Percentiles rank a stretch among this genome's conserved stretches.
phyloP scores from a whole-genome alignment of 2,113 vertebrate species.

The Sorex araneus region DNA sequence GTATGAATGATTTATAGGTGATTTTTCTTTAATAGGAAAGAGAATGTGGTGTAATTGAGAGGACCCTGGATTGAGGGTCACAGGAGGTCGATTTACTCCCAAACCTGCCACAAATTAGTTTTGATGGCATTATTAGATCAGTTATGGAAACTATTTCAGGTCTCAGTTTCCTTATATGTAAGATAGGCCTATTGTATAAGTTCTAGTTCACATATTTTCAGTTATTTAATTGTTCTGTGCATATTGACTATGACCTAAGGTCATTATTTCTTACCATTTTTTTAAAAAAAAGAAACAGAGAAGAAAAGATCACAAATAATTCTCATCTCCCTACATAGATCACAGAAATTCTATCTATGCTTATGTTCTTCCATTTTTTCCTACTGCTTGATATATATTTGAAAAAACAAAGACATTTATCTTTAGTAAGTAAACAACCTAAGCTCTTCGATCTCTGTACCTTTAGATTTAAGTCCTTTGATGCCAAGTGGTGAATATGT shows the following conservation, averaged over 20 bases:
- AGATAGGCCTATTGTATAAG: neutral
- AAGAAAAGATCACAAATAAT: neutral
- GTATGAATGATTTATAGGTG: conserved; percentile 73
- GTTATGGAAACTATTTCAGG: neutral
- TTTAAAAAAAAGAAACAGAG: neutral
- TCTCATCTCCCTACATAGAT: neutral
- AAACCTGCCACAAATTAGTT: conserved; percentile 55
- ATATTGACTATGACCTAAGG: neutral
- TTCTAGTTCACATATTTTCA: neutral
- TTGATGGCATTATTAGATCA: neutral
- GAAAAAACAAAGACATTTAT: neutral
- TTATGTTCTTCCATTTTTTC: no score
- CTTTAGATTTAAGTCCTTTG: neutral
- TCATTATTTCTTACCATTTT: neutral
- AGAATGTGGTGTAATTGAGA: conserved; percentile 71
- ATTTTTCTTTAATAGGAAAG: conserved; percentile 66
- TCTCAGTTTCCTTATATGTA: conserved; percentile 69
- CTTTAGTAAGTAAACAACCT: neutral
- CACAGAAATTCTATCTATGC: neutral
- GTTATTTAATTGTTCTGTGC: neutral
- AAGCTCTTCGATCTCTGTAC: neutral
- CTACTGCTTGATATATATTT: neutral
- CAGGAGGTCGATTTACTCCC: conserved; percentile 23
- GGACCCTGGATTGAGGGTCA: conserved; percentile 45
- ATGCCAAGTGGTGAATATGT: neutral